phyloP scores from a whole-genome alignment of 2,888 invertebrate species.

The Dioctria linearis region DNA sequence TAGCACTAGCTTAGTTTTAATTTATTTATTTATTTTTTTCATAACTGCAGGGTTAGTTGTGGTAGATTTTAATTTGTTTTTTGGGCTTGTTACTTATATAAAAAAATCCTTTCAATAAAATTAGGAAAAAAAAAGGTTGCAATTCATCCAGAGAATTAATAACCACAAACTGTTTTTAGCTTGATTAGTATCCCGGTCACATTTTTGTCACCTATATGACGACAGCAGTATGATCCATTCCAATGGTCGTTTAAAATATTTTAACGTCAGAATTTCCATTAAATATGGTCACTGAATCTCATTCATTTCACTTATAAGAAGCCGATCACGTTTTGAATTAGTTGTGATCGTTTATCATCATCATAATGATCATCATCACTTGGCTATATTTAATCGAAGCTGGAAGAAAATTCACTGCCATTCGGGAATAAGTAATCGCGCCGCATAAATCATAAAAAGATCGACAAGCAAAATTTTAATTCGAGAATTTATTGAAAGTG shows the following conservation, averaged over 20 bases:
- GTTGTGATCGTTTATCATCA: conserved; percentile 21
- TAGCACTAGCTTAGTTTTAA: no score
- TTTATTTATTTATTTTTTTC: no score
- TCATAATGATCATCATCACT: neutral
- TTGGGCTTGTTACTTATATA: no score
- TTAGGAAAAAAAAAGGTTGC: neutral
- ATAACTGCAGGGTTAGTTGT: no score
- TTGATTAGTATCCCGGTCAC: conserved; percentile 31
- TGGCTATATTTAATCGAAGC: neutral
- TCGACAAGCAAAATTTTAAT: neutral
- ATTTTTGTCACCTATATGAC: conserved; percentile 1
- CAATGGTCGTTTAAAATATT: conserved; percentile 29
- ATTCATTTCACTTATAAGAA: conserved; percentile 47
- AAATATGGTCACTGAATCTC: conserved; percentile 42
- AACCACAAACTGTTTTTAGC: neutral
- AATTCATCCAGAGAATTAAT: neutral
- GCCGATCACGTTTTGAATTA: conserved; percentile 39
- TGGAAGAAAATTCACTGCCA: conserved; percentile 7
- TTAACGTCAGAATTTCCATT: conserved; percentile 18
- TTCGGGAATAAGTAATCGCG: conserved; percentile 20
- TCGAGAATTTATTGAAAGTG: neutral
- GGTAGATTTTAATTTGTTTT: no score
- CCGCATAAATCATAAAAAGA: conserved; percentile 11
- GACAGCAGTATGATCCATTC: neutral
- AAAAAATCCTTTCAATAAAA: neutral